Evolutionary conservation across 2,797 vertebrate genomes (phyloP).

Genomic region (Oophaga sylvatica): DNA sequence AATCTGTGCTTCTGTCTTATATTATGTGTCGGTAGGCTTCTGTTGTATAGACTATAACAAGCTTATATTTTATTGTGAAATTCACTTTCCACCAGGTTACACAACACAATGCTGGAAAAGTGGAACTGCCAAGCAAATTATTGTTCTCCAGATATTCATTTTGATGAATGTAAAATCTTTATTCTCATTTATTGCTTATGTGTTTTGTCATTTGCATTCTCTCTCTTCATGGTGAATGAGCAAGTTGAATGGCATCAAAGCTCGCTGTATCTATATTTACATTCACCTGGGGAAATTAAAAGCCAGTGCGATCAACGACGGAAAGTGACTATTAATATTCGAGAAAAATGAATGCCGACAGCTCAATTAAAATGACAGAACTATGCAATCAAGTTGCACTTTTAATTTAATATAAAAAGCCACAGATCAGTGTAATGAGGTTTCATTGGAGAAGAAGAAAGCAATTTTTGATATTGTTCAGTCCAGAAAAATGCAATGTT

Average conservation of each 20-base stretch:
- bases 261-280: constrained; percentile 54
- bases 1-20: background rate
- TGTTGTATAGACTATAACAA: background rate
- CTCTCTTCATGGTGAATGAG: constrained; percentile 22
- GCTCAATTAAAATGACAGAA: constrained; percentile 53
- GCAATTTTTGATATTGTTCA: constrained; percentile 24
- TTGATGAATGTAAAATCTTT: constrained; percentile 44
- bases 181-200: constrained; percentile 30
- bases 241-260: constrained; percentile 21
- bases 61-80: background rate
- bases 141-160: constrained; percentile 15
- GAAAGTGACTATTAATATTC: constrained; percentile 48
- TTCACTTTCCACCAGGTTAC: background rate
- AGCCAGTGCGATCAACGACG: constrained; percentile 26
- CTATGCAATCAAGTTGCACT: constrained; percentile 35
- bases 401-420: constrained; percentile 46
- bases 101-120: background rate
- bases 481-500: background rate
- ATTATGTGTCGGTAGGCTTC: background rate
- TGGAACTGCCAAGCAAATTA: background rate
- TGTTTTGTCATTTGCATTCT: constrained; percentile 44
- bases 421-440: constrained; percentile 25
- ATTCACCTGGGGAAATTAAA: constrained; percentile 58
- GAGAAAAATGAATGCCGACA: constrained; percentile 54
- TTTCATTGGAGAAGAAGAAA: constrained; percentile 22